Percentiles rank a stretch among this genome's conserved stretches.
These are phyloP conservation scores for Pollimyrus isidori DNA, from an alignment of 2,113 vertebrate species.

Conservation along the genomic window DNA sequence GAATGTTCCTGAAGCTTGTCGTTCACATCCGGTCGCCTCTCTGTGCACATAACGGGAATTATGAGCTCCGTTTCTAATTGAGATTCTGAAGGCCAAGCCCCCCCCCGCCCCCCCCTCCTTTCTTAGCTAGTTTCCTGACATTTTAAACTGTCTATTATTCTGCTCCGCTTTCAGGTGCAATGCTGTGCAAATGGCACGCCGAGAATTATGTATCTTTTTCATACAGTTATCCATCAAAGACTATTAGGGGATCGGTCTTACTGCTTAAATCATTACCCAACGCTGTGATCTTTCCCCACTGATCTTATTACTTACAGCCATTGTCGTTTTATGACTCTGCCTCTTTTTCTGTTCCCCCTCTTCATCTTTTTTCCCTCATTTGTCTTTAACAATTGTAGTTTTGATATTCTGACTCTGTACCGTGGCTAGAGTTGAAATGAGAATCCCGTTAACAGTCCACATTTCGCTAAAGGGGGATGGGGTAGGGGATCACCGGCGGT, in stretches of 20 bases:
- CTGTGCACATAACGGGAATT: slow-evolving; percentile 38
- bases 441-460: slow-evolving; percentile 68
- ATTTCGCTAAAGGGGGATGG: slow-evolving; percentile 59
- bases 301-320: slow-evolving; percentile 67
- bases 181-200: slow-evolving; percentile 74
- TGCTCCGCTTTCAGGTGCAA: slow-evolving; percentile 67
- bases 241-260: slow-evolving; percentile 42
- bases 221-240: slow-evolving; percentile 66
- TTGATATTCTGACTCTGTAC: slow-evolving; percentile 68
- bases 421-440: slow-evolving; percentile 62
- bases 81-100: slow-evolving; percentile 55
- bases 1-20: slow-evolving; percentile 37
- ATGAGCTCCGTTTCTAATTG: slow-evolving; percentile 67
- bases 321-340: slow-evolving; percentile 61
- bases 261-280: slow-evolving; percentile 59
- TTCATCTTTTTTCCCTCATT: slow-evolving; percentile 43
- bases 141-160: slow-evolving; percentile 76
- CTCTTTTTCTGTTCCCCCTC: slow-evolving; percentile 25
- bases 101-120: slow-evolving; percentile 66
- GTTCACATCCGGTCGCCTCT: slow-evolving; percentile 1
- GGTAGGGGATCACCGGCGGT: slow-evolving; percentile 48
- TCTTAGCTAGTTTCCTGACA: slow-evolving; percentile 74
- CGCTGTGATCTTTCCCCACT: slow-evolving; percentile 66
- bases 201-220: slow-evolving; percentile 72
- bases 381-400: slow-evolving; percentile 49